Evolutionary conservation across 2,797 vertebrate genomes (phyloP).

Genomic region (Sparus aurata): DNA sequence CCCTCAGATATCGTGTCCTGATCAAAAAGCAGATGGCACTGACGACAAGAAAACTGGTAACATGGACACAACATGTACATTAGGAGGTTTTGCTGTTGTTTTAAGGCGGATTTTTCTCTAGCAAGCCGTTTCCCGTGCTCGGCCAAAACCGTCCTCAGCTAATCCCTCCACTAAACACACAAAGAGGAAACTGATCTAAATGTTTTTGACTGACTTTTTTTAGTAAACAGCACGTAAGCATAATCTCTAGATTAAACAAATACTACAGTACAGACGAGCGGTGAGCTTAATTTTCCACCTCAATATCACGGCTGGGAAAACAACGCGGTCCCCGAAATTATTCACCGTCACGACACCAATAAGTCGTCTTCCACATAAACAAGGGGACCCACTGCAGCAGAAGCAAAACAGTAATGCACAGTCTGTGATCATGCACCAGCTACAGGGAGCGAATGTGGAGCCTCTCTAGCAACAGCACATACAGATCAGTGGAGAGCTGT

Average conservation of each 20-base stretch:
- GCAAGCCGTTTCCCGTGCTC: neutral
- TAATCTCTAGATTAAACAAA: neutral
- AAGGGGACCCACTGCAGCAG: neutral
- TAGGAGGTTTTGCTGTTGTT: neutral
- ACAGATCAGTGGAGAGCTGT: conserved; percentile 27
- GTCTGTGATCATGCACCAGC: conserved; percentile 17
- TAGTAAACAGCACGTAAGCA: neutral
- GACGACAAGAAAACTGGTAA: neutral
- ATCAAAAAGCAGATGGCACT: neutral
- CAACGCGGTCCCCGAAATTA: neutral
- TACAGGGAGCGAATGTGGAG: conserved; percentile 16
- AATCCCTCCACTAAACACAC: neutral
- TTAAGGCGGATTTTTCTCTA: neutral
- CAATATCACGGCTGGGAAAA: conserved; percentile 4
- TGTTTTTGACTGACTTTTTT: neutral
- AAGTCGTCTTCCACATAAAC: neutral
- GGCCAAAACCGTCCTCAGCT: too few relatives aligned
- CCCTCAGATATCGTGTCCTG: neutral
- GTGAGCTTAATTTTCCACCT: conserved; percentile 1
- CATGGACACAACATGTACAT: neutral
- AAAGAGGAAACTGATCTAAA: neutral
- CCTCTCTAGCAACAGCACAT: conserved; percentile 18
- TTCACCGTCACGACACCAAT: neutral
- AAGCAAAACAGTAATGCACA: neutral
- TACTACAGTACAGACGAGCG: neutral